A percentile compares a stretch with the other conserved stretches of the same genome.
These are phyloP conservation scores for Hozukius guyotensis DNA, from an alignment of 2,797 vertebrate genomes.

Conservation along the genomic window DNA sequence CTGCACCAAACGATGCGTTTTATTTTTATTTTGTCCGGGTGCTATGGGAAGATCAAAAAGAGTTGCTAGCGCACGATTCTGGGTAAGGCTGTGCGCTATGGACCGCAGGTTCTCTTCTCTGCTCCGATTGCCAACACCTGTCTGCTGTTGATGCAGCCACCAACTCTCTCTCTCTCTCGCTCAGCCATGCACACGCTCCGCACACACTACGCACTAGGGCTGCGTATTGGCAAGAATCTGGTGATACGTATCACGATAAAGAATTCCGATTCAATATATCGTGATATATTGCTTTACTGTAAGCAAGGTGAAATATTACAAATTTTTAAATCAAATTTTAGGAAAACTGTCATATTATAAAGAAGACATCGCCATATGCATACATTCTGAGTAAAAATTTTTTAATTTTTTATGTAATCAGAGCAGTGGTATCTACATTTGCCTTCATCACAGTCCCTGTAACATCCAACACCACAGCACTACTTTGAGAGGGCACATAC, in stretches of 20 bases:
- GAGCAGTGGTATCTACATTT: too few relatives aligned
- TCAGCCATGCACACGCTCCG: not conserved
- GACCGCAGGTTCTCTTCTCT: not conserved
- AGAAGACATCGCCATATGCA: too few relatives aligned
- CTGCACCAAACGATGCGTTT: fast-evolving
- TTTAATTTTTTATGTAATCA: fast-evolving
- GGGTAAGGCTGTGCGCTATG: not conserved
- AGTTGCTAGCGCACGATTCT: not conserved
- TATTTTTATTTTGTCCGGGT: fast-evolving
- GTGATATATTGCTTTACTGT: too few relatives aligned
- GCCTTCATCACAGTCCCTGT: too few relatives aligned
- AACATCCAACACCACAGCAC: too few relatives aligned
- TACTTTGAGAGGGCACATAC: fast-evolving
- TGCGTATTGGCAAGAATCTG: too few relatives aligned
- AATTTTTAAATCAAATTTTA: too few relatives aligned
- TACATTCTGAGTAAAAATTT: too few relatives aligned
- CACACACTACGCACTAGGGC: not conserved
- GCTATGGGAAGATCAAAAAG: not conserved
- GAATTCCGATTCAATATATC: fast-evolving
- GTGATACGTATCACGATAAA: too few relatives aligned
- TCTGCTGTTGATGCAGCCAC: not conserved
- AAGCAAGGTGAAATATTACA: too few relatives aligned
- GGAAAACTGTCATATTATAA: too few relatives aligned
- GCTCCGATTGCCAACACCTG: not conserved
- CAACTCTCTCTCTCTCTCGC: not conserved